Conservation (phyloP, 2,113 vertebrate species). For the Brachyistius frenatus region DNA sequence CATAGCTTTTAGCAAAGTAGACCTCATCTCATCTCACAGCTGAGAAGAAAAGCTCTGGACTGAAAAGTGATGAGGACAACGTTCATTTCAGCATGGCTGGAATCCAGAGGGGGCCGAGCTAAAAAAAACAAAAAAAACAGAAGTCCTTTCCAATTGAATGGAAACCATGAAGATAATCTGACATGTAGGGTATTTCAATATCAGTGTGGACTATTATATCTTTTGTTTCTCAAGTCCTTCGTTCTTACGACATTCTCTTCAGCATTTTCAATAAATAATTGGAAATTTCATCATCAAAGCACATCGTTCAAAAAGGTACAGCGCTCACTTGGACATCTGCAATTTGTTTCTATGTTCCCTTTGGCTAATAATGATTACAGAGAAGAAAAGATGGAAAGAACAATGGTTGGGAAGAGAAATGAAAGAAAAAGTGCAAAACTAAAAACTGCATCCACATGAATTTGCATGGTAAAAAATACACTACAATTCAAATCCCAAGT, state of each 20-base stretch:
- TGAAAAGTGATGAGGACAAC: neutral
- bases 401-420: conserved; percentile 21
- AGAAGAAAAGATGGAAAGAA: conserved; percentile 34
- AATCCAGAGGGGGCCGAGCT: neutral
- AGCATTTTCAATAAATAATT: conserved; percentile 67
- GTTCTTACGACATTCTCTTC: conserved; percentile 20
- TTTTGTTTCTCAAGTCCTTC: conserved; percentile 43
- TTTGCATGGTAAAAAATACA: neutral
- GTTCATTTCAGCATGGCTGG: neutral
- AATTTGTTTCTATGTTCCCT: conserved; percentile 49
- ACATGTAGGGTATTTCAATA: conserved; percentile 25
- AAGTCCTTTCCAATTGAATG: conserved; percentile 36
- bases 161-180: conserved; percentile 13
- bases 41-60: neutral
- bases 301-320: conserved; percentile 45
- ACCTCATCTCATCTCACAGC: conserved; percentile 1
- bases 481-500: neutral
- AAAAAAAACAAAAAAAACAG: neutral
- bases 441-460: neutral
- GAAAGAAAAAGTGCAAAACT: neutral
- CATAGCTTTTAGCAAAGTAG: neutral
- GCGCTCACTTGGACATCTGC: conserved; percentile 48
- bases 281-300: conserved; percentile 79
- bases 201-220: conserved; percentile 28
- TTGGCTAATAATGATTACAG: conserved; percentile 55